A percentile compares a stretch with the other conserved stretches of the same genome.
These are phyloP conservation scores for Silurus glanis DNA, from an alignment of 2,113 vertebrate genomes.

Conservation along the genomic window DNA sequence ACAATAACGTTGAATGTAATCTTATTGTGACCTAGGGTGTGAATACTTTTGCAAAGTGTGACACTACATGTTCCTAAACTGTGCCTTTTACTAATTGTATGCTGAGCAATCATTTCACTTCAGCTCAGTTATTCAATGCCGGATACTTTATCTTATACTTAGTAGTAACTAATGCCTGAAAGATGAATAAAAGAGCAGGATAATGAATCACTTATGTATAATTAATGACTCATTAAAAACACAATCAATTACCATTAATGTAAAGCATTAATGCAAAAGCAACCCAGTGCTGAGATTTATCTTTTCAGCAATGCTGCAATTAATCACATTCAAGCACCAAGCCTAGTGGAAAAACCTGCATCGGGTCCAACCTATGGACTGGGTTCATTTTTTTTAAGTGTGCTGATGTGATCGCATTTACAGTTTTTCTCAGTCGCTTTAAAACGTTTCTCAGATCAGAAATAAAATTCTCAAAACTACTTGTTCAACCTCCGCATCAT, in stretches of 20 bases:
- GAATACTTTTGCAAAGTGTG: too few relatives aligned
- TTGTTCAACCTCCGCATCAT: too few relatives aligned
- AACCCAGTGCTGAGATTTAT: slow-evolving; percentile 52
- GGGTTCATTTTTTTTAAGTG: slow-evolving; percentile 51
- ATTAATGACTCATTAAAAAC: slow-evolving; percentile 20
- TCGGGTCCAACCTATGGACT: neutral
- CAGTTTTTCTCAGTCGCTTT: too few relatives aligned
- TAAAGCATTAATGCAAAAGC: slow-evolving; percentile 10
- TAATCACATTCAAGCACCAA: slow-evolving; percentile 43
- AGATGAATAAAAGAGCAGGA: neutral
- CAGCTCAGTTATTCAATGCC: neutral
- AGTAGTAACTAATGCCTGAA: neutral
- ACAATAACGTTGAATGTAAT: too few relatives aligned
- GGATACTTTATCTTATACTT: neutral
- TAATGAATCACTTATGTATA: slow-evolving; percentile 6
- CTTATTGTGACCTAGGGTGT: neutral
- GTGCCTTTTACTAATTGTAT: neutral
- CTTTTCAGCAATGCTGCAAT: slow-evolving; percentile 54
- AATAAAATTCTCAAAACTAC: too few relatives aligned
- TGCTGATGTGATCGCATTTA: slow-evolving; percentile 60
- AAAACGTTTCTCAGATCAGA: too few relatives aligned
- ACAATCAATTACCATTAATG: slow-evolving; percentile 1
- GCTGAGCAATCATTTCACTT: neutral
- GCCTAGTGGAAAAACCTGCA: neutral
- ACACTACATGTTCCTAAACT: neutral